Evolutionary conservation across 2,888 invertebrate genomes (phyloP), one percentile per base, ranked within the genome.

Genomic region (Troilus luridus): DNA sequence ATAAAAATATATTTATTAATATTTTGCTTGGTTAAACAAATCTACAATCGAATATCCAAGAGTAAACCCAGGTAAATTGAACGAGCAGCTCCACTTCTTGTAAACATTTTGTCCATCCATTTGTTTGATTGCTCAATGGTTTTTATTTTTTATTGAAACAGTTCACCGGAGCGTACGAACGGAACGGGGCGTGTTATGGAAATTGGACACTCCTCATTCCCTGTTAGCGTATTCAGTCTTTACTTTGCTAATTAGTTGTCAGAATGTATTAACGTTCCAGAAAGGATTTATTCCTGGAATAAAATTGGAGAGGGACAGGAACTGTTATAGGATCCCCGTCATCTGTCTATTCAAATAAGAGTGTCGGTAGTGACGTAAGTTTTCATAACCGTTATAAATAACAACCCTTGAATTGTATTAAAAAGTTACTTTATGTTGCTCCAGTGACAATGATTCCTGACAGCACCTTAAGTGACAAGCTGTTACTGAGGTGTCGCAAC

Each of bases 21-120:
- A 6, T 72, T 72, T 27, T 72, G 72, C 27, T 27, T 72, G 27
- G 27, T 12, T 27, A 14, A 27, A 27, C 24, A 72, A 72, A 72
- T 72, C 72, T 27, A 14, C 72, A 27, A 72, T 72, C 72, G 72
- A 72, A 72, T 27, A 0, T 7, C 27, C 72, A 0, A 14, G 27
- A 27, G 72, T 27, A 72, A 72, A 72, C 72, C 27, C 14, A 27
- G 27, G 72, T 14, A 72, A 72, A 72, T 72, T 27, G 27, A 27
- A 72, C 27, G 27, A 14, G 72, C 1, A 17, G n/a, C 27, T 27
- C 24, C 72, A 14, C 27, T 27, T 72, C 27, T 67, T 67, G 67
- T 72, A 72, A 72, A 72, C 72, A 72, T 72, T 72, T 72, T 72
- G 72, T 72, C 24, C 72, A 72, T 72, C 72, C 72, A 72, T 72